These are phyloP conservation scores for Pseudolaguvia tuberculata DNA, from an alignment of 2,113 vertebrate species.

Conservation along the genomic window DNA sequence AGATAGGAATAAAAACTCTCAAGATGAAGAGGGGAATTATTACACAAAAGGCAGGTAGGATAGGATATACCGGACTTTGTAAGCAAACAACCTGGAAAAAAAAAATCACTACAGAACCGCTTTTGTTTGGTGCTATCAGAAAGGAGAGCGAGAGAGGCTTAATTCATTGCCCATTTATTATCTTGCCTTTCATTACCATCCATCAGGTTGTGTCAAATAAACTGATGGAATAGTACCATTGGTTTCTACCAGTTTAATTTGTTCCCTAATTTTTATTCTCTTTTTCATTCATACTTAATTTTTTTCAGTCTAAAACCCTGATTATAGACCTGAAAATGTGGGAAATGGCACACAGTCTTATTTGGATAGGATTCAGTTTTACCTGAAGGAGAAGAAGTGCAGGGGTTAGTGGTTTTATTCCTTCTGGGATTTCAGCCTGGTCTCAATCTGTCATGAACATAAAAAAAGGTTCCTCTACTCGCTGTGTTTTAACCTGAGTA, in stretches of 20 bases:
- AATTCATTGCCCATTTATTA: constrained; percentile 30
- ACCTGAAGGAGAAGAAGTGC: not conserved
- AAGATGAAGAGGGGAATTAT: not conserved
- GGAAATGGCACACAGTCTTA: not conserved
- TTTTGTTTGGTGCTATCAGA: constrained; percentile 26
- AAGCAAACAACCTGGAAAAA: constrained; percentile 21
- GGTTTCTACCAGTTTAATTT: too few species aligned
- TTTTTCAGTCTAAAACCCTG: not conserved
- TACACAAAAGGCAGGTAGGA: constrained; percentile 2
- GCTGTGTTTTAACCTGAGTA: not conserved
- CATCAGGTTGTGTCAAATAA: constrained; percentile 10
- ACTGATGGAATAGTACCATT: not conserved
- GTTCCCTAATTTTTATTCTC: too few species aligned
- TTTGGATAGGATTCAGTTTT: not conserved
- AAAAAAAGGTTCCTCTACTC: too few species aligned
- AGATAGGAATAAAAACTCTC: not conserved
- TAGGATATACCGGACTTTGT: constrained; percentile 14
- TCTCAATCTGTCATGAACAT: not conserved
- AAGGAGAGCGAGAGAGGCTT: not conserved
- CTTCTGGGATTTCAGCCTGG: not conserved
- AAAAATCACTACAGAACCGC: constrained; percentile 16
- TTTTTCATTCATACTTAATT: too few species aligned
- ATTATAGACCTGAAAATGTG: not conserved
- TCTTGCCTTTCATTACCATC: constrained; percentile 20
- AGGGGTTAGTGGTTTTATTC: not conserved